Evolutionary conservation across 1,140 invertebrate species (phyloP).

Genomic region (Augochlora pura): DNA sequence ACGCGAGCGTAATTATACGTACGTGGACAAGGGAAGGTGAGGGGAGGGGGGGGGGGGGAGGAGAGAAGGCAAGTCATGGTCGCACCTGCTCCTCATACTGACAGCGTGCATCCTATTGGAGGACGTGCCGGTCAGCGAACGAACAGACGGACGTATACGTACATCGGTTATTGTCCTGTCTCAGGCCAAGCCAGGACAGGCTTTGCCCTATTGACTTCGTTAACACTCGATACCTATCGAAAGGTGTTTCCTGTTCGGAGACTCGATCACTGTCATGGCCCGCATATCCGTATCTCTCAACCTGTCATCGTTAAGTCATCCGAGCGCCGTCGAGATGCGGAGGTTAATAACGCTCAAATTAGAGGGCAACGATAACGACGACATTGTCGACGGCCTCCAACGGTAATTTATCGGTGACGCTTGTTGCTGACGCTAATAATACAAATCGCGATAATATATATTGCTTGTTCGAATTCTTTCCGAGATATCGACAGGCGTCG

Average conservation of each 20-base stretch:
- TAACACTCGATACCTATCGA: conserved; percentile 60
- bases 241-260: conserved; percentile 51
- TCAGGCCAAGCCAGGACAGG: conserved; percentile 31
- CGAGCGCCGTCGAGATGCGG: background rate
- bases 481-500: too few species aligned
- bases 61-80: conserved; percentile 73
- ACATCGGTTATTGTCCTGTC: conserved; percentile 67
- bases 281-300: background rate
- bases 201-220: conserved; percentile 60
- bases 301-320: conserved; percentile 44
- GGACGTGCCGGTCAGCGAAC: conserved; percentile 62
- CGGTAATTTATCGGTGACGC: conserved; percentile 31
- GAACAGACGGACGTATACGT: conserved; percentile 59
- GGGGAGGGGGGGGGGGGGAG: background rate
- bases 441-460: conserved; percentile 6
- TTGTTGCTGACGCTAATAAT: conserved; percentile 18
- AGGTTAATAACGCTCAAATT: conserved; percentile 42
- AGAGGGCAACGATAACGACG: conserved; percentile 35
- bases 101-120: conserved; percentile 67
- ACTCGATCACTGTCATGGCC: conserved; percentile 56
- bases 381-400: conserved; percentile 19
- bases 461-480: background rate
- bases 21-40: conserved; percentile 36
- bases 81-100: conserved; percentile 70
- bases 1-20: conserved; percentile 58